Base-by-base conservation (phyloP, 2,113 vertebrate genomes). In the Arvicanthis niloticus region DNA sequence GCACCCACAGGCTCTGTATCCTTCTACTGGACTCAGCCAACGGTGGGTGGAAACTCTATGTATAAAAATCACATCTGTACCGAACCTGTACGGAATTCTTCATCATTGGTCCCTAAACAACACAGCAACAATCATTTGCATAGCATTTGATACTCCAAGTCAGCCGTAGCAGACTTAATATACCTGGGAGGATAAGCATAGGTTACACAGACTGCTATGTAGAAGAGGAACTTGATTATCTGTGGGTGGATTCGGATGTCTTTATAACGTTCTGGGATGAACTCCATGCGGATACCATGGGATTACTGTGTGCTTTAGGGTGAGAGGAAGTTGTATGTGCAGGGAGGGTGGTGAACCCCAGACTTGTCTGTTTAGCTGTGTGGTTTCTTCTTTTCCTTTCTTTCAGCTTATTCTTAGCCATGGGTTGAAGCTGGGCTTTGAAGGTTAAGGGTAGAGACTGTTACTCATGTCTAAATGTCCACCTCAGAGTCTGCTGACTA, bases 291-390 rank as follows among this genome's bases (percentile, higher is more conserved):
- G 29, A 12, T 21, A 7, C 16, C 9, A 48, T 12, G 40, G 40
- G 60, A 37, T 86, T 62, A 45, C 40, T 7, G 31, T 70, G 62
- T 77, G 11, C 70, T 72, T 89, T 26, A 45, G 73, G 34, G 16
- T 58, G 62, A 45, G 42, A 29, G 51, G 19, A 60, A 37, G 42
- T 34, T 5, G 17, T 21, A 9, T 13, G 12, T 19, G 7, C 12
- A 2, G 4, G 19, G 10, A 10, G 16, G 12, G 40, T 12, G 22
- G 65, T 65, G 51, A 7, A 2, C 0, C 8, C 4, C 0, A 8
- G 8, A 51, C 11, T 16, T 40, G 4, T n/a, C 22, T 48, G 84
- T 84, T 48, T 68, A 86, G 10, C 60, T 86, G 84, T 9, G 31
- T 40, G 40, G 1, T 26, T 48, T 85, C 40, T 84, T 62, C 29